Evolutionary conservation across 2,888 invertebrate genomes (phyloP).

Genomic region (Phasia obesa): DNA sequence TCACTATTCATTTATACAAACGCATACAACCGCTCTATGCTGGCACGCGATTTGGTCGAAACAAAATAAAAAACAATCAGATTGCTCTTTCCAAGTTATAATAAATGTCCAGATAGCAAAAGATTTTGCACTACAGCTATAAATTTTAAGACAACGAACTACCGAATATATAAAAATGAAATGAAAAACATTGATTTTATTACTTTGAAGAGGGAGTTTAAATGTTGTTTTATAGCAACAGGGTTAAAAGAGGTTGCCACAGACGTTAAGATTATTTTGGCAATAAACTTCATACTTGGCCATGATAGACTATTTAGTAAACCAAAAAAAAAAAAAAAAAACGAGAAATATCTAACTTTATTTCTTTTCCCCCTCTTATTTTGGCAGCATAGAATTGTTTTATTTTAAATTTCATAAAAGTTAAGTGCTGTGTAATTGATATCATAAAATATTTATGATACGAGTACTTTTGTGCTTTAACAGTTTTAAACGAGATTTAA

Average conservation of each 20-base stretch:
- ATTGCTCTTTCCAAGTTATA: slow-evolving; percentile 50
- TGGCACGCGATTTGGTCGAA: slow-evolving; percentile 57
- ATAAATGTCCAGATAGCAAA: slow-evolving; percentile 68
- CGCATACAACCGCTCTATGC: slow-evolving; percentile 5
- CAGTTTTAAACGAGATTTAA: slow-evolving; percentile 42
- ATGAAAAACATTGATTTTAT: slow-evolving; percentile 67
- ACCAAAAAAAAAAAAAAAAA: too few species aligned
- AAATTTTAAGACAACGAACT: slow-evolving; percentile 64
- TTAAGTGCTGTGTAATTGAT: slow-evolving; percentile 83
- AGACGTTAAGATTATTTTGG: slow-evolving; percentile 55
- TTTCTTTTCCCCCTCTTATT: slow-evolving; percentile 4
- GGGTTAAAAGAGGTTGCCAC: slow-evolving; percentile 58
- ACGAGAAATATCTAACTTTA: slow-evolving; percentile 11
- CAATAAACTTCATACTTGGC: slow-evolving; percentile 55
- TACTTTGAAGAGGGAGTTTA: slow-evolving; percentile 54
- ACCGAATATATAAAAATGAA: slow-evolving; percentile 6
- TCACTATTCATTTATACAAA: not conserved
- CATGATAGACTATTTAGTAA: slow-evolving; percentile 11
- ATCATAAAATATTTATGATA: slow-evolving; percentile 83
- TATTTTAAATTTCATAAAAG: slow-evolving; percentile 78
- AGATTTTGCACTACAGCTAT: slow-evolving; percentile 58
- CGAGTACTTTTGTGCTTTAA: slow-evolving; percentile 36
- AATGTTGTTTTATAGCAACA: slow-evolving; percentile 65
- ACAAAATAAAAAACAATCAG: slow-evolving; percentile 29
- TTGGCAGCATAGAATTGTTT: slow-evolving; percentile 39